Conservation (phyloP, 2,797 vertebrate genomes). For the Gambusia yucatana region DNA sequence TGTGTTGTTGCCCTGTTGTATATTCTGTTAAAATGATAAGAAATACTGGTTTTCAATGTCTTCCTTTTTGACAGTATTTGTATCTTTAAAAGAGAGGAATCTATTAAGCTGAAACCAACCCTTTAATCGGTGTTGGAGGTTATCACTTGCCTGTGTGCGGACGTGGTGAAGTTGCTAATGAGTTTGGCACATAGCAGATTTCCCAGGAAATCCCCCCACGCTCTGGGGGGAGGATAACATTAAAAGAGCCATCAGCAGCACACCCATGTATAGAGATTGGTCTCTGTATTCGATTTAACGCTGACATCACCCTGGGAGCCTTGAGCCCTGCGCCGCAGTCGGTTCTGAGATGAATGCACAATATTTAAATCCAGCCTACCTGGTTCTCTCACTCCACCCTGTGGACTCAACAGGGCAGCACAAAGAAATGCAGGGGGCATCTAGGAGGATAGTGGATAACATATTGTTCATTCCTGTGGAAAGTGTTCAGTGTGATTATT, state of each 20-base stretch:
- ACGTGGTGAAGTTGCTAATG: conserved; percentile 40
- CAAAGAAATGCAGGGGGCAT: conserved; percentile 43
- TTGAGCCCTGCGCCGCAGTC: conserved; percentile 79
- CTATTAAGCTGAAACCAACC: not conserved
- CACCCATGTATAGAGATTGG: conserved; percentile 43
- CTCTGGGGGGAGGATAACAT: conserved; percentile 26
- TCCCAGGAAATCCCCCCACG: conserved; percentile 56
- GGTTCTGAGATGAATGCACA: conserved; percentile 87
- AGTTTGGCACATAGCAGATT: conserved; percentile 48
- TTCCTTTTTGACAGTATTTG: not conserved
- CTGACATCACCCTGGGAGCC: conserved; percentile 78
- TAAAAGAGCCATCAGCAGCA: conserved; percentile 32
- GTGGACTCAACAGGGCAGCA: conserved; percentile 70
- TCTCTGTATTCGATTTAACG: conserved; percentile 61
- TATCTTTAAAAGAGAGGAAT: not conserved
- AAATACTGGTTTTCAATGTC: not conserved
- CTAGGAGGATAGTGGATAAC: not conserved
- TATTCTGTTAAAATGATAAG: not conserved
- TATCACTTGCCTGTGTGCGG: conserved; percentile 13
- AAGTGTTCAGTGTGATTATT: not conserved
- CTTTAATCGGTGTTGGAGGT: not conserved
- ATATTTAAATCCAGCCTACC: conserved; percentile 78
- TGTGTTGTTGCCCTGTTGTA: not conserved
- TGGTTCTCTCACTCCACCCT: conserved; percentile 81
- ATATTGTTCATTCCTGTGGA: not conserved